Percentiles rank a stretch among this genome's conserved stretches.
Evolutionary conservation across 2,888 invertebrate genomes (phyloP).

Genomic region (Drosophila rellima): DNA sequence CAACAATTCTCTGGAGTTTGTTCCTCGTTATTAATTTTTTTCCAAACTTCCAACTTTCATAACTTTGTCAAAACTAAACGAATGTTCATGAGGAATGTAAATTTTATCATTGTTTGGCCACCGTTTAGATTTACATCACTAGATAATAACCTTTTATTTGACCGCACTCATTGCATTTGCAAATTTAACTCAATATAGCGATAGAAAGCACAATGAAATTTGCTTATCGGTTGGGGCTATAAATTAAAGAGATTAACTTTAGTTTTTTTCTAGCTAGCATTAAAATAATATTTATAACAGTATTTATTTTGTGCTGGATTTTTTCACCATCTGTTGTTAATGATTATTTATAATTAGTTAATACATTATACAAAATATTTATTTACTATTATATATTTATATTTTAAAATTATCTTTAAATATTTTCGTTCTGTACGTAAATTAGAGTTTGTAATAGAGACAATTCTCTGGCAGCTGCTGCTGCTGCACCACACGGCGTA

Average conservation of each 20-base stretch:
- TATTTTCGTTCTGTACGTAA: background rate
- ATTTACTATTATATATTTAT: background rate
- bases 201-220: background rate
- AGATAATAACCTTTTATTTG: background rate
- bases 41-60: no score
- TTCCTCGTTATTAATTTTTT: no score
- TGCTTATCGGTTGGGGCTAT: conserved; percentile 1
- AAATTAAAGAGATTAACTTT: conserved; percentile 1
- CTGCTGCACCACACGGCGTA: conserved; percentile 29
- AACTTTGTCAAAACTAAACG: no score
- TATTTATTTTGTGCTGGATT: background rate
- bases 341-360: background rate
- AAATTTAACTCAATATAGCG: background rate
- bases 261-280: background rate
- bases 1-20: no score
- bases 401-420: background rate
- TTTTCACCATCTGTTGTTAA: background rate
- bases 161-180: background rate
- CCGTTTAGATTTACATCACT: no score
- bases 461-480: background rate
- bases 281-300: background rate
- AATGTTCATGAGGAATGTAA: no score
- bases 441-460: background rate
- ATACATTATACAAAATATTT: background rate
- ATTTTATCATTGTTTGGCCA: no score